Percentiles rank a stretch among this genome's conserved stretches.
phyloP scores from a whole-genome alignment of 2,888 invertebrate species.

The Polymixis lichenea region DNA sequence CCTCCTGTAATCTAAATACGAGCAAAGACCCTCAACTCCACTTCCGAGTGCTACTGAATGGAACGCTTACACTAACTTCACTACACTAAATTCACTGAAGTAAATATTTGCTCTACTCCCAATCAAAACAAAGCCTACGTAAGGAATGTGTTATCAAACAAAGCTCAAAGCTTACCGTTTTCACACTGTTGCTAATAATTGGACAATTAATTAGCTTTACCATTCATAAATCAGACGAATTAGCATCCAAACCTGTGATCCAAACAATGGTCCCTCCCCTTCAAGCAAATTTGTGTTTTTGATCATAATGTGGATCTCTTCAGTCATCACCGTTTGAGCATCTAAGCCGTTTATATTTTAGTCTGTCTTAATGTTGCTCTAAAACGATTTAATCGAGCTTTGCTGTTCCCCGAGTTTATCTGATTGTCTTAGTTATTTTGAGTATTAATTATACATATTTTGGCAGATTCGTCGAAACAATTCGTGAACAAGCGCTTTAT shows the following conservation, averaged over 20 bases:
- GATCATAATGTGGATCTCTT: conserved; percentile 19
- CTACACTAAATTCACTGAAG: conserved; percentile 15
- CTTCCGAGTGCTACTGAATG: neutral
- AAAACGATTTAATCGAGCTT: neutral
- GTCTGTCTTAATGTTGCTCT: neutral
- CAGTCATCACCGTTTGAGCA: conserved; percentile 23
- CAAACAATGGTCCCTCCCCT: conserved; percentile 26
- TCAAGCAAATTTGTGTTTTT: conserved; percentile 27
- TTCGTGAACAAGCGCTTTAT: conserved; percentile 1
- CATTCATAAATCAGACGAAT: conserved; percentile 9
- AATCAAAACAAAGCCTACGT: conserved; percentile 55
- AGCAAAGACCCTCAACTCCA: neutral
- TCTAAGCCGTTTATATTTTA: conserved; percentile 12
- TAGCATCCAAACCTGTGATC: neutral
- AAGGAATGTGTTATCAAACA: conserved; percentile 53
- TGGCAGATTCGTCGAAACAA: neutral
- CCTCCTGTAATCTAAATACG: neutral
- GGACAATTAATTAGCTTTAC: conserved; percentile 10
- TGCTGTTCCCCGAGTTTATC: neutral
- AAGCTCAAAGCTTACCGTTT: conserved; percentile 28
- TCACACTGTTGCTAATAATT: conserved; percentile 14
- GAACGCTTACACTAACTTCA: conserved; percentile 16
- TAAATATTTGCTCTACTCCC: conserved; percentile 48
- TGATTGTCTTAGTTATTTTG: neutral
- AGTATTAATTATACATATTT: neutral